Conservation (phyloP, 92 coral and sea anemone species). For the Metridium senile region DNA sequence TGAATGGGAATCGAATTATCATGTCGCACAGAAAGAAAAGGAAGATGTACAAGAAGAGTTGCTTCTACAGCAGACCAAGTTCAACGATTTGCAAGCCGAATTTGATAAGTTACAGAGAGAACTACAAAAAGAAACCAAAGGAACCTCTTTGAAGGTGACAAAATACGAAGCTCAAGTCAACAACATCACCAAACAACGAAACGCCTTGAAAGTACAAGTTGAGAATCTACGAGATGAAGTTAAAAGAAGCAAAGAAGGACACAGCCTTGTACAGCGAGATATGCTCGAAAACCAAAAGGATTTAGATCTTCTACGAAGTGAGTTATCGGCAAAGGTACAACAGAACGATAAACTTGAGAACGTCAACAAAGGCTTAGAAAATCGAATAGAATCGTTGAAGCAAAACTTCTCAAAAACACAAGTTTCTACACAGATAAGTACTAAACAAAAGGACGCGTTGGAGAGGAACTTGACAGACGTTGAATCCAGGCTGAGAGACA, state of each 20-base stretch:
- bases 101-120: constrained; percentile 86
- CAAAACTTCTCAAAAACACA: constrained; percentile 86
- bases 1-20: constrained; percentile 91
- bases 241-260: constrained; percentile 78
- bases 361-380: constrained; percentile 81
- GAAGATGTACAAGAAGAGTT: constrained; percentile 91
- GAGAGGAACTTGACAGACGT: constrained; percentile 80
- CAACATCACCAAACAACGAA: constrained; percentile 81
- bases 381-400: constrained; percentile 81
- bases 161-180: constrained; percentile 92
- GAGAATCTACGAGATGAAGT: constrained; percentile 83
- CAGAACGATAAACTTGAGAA: constrained; percentile 81
- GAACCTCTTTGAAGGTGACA: constrained; percentile 76
- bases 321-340: constrained; percentile 71
- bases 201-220: constrained; percentile 83
- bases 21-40: constrained; percentile 87
- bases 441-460: constrained; percentile 79
- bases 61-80: constrained; percentile 68
- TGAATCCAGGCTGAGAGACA: constrained; percentile 76
- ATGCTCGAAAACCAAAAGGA: constrained; percentile 85
- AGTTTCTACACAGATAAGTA: constrained; percentile 80
- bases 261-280: constrained; percentile 85
- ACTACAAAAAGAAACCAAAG: constrained; percentile 83
- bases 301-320: constrained; percentile 78
- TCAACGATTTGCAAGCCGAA: constrained; percentile 84